These are phyloP conservation scores for Hypolimnas misippus DNA, from an alignment of 2,888 invertebrate species.

Conservation along the genomic window DNA sequence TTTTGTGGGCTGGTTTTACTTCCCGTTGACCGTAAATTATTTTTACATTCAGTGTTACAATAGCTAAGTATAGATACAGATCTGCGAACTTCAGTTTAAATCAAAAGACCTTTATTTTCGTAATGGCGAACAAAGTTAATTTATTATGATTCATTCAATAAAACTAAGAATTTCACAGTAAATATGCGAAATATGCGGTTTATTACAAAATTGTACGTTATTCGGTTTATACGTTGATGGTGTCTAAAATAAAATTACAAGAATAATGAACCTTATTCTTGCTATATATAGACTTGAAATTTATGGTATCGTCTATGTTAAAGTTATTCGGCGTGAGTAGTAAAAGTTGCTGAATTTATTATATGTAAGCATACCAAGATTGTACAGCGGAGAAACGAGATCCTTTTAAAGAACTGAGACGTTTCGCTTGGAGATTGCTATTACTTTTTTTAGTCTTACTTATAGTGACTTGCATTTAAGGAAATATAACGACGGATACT, in stretches of 20 bases:
- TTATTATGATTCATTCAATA: too few species aligned
- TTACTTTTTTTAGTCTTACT: conserved; percentile 12
- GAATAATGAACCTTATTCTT: too few species aligned
- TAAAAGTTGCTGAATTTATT: background rate
- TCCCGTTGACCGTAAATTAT: background rate
- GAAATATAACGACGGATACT: background rate
- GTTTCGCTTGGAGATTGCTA: conserved; percentile 6
- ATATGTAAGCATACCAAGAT: background rate
- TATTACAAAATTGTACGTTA: too few species aligned
- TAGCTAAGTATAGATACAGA: too few species aligned
- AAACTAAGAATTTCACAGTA: too few species aligned
- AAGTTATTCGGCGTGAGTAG: background rate
- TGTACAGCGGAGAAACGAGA: background rate
- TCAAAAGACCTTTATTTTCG: too few species aligned
- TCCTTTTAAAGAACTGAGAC: background rate
- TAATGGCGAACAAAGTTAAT: too few species aligned
- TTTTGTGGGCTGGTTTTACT: background rate
- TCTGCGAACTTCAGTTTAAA: background rate
- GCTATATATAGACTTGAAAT: background rate
- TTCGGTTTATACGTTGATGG: too few species aligned
- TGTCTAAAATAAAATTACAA: too few species aligned
- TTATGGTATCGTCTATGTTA: background rate
- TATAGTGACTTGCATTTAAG: background rate
- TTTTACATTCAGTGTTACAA: too few species aligned
- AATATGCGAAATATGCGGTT: too few species aligned